phyloP scores from a whole-genome alignment of 2,113 vertebrate species.

The Dicerorhinus sumatrensis region DNA sequence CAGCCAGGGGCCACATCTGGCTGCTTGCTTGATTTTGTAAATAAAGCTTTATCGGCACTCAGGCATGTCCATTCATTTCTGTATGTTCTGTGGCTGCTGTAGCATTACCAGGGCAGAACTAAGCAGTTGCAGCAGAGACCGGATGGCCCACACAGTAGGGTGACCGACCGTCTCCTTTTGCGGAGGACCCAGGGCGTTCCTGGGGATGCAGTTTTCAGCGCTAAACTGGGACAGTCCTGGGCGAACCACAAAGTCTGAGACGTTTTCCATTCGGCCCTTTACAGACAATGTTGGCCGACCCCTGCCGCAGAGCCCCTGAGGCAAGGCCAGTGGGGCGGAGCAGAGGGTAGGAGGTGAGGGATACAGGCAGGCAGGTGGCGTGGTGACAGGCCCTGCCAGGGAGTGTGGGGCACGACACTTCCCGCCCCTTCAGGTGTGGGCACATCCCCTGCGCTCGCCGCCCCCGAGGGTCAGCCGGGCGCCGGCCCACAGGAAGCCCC shows the following conservation, averaged over 20 bases:
- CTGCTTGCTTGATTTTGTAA: neutral
- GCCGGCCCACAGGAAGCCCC: neutral
- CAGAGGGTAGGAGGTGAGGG: neutral
- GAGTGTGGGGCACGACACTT: accelerated
- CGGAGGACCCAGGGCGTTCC: no score
- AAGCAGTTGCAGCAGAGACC: neutral
- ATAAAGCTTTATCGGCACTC: neutral
- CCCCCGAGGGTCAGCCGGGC: accelerated
- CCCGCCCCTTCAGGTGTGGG: neutral
- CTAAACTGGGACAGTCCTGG: no score
- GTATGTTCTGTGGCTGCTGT: neutral
- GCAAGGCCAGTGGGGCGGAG: neutral
- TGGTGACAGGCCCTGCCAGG: neutral
- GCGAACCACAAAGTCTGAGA: neutral
- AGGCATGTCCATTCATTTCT: neutral
- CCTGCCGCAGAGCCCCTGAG: neutral
- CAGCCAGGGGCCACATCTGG: neutral
- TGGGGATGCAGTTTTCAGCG: neutral
- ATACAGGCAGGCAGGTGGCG: neutral
- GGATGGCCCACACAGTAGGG: neutral
- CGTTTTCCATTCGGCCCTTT: neutral
- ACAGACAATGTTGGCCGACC: neutral
- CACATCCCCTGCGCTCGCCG: accelerated
- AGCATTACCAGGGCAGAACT: neutral
- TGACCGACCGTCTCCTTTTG: accelerated